Conservation (phyloP, 1,140 invertebrate genomes). For the Brachionus manjavacas region DNA sequence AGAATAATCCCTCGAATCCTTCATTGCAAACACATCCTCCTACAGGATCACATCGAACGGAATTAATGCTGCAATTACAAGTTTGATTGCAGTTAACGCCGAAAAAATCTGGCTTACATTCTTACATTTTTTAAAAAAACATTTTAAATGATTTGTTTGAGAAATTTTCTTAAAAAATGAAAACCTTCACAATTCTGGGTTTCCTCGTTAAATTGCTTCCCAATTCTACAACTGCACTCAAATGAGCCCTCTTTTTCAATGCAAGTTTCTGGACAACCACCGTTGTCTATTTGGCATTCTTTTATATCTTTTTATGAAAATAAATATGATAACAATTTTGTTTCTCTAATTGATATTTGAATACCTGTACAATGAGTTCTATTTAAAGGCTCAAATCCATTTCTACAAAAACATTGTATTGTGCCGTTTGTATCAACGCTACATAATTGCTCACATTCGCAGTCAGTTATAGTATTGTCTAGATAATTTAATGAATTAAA, state of each 20-base stretch:
- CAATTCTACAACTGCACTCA: not conserved
- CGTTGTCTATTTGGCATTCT: not conserved
- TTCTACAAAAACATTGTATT: not conserved
- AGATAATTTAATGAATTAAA: no score
- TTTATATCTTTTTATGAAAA: not conserved
- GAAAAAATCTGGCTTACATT: not conserved
- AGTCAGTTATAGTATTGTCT: not conserved
- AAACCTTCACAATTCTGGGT: not conserved
- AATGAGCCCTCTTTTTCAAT: not conserved
- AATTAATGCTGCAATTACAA: not conserved
- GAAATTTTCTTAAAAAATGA: no score
- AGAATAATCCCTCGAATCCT: not conserved
- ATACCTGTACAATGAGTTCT: not conserved
- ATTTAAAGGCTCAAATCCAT: not conserved
- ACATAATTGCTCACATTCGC: not conserved
- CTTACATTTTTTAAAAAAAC: not conserved
- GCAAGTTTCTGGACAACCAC: not conserved
- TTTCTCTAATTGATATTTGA: no score
- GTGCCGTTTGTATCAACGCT: not conserved
- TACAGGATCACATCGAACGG: not conserved
- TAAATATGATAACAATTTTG: not conserved
- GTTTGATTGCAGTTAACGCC: not conserved
- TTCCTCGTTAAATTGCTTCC: not conserved
- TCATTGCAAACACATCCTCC: not conserved
- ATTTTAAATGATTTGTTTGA: not conserved